Conservation (phyloP, 2,113 vertebrate genomes). For the Nesoenas mayeri region DNA sequence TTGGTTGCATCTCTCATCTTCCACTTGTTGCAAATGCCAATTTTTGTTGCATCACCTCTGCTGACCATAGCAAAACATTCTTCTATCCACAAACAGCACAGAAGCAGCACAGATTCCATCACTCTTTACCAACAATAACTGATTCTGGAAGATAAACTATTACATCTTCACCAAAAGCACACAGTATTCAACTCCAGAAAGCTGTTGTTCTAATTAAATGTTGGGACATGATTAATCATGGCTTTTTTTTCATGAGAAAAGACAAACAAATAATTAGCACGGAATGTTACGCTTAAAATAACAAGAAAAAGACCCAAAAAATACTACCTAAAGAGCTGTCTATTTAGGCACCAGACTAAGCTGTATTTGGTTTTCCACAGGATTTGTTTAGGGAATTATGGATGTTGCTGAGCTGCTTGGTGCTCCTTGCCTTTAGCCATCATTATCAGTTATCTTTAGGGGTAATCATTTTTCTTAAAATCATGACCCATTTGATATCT, state of each 20-base stretch:
- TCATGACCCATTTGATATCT: constrained; percentile 78
- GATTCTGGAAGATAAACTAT: not conserved
- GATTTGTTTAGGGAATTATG: constrained; percentile 41
- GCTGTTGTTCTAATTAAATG: not conserved
- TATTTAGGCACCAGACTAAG: not conserved
- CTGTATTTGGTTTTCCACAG: constrained; percentile 17
- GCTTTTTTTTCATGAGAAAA: not conserved
- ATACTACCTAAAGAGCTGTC: not conserved
- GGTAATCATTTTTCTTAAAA: constrained; percentile 73
- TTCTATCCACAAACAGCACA: not conserved
- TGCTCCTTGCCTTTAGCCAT: constrained; percentile 30
- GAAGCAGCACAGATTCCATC: not conserved
- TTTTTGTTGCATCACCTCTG: not conserved
- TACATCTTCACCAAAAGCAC: not conserved
- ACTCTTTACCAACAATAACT: not conserved
- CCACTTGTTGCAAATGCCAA: not conserved
- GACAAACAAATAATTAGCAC: constrained; percentile 20
- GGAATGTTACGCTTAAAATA: not conserved
- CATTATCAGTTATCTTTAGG: constrained; percentile 62
- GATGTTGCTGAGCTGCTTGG: not conserved
- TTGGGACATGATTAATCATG: not conserved
- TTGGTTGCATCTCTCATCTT: not conserved
- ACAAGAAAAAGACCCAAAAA: not conserved
- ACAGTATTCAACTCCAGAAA: not conserved
- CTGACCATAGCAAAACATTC: not conserved